Evolutionary conservation across 2,113 vertebrate species (phyloP).

Genomic region (Malurus cyaneus): DNA sequence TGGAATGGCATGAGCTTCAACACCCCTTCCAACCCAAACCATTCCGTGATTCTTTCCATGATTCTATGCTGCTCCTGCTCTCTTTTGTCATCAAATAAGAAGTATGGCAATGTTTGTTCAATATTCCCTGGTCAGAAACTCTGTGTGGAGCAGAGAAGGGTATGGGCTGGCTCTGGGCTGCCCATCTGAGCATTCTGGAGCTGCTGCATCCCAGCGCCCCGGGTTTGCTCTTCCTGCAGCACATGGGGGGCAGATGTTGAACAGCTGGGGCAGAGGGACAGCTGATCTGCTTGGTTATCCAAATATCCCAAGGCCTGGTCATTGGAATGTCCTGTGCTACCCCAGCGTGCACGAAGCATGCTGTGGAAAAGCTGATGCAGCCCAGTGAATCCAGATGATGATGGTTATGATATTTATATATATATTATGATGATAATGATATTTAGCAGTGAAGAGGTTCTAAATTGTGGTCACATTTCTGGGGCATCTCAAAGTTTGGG

Average conservation of each 20-base stretch:
- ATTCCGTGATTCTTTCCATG: not conserved
- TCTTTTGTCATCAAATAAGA: not conserved
- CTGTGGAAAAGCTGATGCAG: not conserved
- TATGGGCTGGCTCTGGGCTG: not conserved
- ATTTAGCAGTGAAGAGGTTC: not conserved
- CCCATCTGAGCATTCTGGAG: not conserved
- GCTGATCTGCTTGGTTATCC: not conserved
- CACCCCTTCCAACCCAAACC: not conserved
- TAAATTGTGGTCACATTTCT: not conserved
- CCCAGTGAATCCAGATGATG: not conserved
- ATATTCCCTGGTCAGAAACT: not conserved
- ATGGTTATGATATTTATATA: too few species aligned
- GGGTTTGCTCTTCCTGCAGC: not conserved
- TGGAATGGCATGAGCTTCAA: not conserved
- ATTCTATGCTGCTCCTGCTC: not conserved
- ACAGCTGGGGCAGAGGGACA: not conserved
- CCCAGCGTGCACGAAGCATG: not conserved
- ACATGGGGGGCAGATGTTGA: not conserved
- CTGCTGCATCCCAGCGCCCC: not conserved
- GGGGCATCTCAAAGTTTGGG: too few species aligned
- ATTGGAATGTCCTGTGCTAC: not conserved
- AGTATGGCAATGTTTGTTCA: not conserved
- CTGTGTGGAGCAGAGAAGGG: not conserved
- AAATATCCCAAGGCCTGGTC: not conserved
- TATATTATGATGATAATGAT: too few species aligned